Evolutionary conservation across 2,113 vertebrate species (phyloP).

Genomic region (Geococcyx californianus): DNA sequence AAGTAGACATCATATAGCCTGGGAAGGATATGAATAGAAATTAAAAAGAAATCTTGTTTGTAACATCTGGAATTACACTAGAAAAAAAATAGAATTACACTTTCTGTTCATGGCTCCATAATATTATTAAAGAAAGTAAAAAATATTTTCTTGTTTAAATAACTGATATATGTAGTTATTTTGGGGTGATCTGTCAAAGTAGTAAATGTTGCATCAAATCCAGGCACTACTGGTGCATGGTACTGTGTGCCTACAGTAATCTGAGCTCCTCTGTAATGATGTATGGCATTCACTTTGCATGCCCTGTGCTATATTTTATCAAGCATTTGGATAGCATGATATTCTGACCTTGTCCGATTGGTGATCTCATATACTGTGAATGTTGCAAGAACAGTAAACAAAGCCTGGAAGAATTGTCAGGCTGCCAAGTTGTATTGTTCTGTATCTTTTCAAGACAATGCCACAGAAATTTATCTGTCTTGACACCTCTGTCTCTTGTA

Average conservation of each 20-base stretch:
- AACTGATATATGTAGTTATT: neutral
- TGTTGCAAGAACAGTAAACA: constrained; percentile 10
- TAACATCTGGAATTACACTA: neutral
- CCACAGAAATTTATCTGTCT: constrained; percentile 28
- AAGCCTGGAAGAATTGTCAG: constrained; percentile 24
- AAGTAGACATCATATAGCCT: neutral
- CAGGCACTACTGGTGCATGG: neutral
- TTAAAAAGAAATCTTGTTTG: fast-evolving
- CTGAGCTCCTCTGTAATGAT: neutral
- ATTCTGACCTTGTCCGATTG: constrained; percentile 36
- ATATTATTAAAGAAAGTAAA: neutral
- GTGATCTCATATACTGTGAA: constrained; percentile 29
- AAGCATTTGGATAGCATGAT: constrained; percentile 5
- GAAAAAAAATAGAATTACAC: neutral
- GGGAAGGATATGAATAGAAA: neutral
- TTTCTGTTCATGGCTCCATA: neutral
- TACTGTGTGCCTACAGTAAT: neutral
- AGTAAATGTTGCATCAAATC: neutral
- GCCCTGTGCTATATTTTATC: neutral
- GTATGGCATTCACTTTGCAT: neutral
- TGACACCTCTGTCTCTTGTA: constrained; percentile 42
- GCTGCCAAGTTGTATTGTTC: neutral
- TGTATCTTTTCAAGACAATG: constrained; percentile 40
- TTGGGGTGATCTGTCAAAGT: neutral
- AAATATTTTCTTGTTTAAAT: neutral